Percentiles rank a stretch among this genome's conserved stretches.
These are phyloP conservation scores for Pherbina coryleti DNA, from an alignment of 2,888 invertebrate genomes.

Conservation along the genomic window DNA sequence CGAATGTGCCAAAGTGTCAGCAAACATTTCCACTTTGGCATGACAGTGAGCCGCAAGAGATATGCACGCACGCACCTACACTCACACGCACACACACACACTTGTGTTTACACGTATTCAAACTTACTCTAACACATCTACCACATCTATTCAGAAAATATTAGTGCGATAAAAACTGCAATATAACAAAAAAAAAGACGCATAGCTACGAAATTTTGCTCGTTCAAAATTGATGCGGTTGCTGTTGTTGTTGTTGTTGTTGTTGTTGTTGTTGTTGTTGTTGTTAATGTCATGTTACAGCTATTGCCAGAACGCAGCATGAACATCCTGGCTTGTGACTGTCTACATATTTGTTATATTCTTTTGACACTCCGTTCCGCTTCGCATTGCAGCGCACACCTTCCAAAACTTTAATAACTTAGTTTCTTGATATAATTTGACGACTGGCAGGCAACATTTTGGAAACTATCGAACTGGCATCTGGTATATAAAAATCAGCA, in stretches of 20 bases:
- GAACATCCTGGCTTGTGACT: too few species aligned
- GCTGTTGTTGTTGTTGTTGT: not conserved
- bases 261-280: not conserved
- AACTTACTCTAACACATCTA: not conserved
- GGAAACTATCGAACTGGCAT: not conserved
- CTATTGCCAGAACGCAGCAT: not conserved
- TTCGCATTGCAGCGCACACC: not conserved
- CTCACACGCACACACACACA: not conserved
- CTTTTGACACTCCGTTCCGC: not conserved
- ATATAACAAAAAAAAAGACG: not conserved
- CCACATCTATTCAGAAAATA: not conserved
- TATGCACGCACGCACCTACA: not conserved
- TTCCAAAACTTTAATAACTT: not conserved
- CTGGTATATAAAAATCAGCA: not conserved
- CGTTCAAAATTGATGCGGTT: not conserved
- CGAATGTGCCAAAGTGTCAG: constrained; percentile 30
- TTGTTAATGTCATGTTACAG: not conserved
- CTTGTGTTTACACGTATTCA: too few species aligned
- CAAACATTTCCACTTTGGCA: constrained; percentile 23
- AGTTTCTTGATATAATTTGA: constrained; percentile 1
- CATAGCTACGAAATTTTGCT: not conserved
- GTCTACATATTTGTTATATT: not conserved
- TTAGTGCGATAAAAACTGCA: not conserved
- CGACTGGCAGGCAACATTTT: not conserved
- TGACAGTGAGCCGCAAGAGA: not conserved